Base-by-base conservation (phyloP, 2,113 vertebrate species). In the Megaleporinus macrocephalus region DNA sequence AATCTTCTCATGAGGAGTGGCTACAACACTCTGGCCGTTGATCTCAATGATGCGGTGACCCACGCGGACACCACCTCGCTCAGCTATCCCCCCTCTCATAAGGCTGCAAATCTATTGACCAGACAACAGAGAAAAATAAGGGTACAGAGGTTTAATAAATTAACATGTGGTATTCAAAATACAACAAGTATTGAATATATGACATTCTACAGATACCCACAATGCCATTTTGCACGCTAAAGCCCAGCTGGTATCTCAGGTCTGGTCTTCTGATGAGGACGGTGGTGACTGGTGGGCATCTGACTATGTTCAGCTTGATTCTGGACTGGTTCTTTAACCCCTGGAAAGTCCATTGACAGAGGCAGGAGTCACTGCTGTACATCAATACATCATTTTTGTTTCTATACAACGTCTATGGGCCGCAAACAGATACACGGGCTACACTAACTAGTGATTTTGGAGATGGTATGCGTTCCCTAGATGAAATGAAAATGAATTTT, bases 41-140 rank as follows among this genome's bases (percentile, higher is more conserved):
- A 99, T 99, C 86, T 99, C 98, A 69, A 99, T 99, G 87, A 99
- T 99, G 33, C 96, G 95, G 88, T 99, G 98, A 49, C 98, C 98
- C 0, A 99, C 98, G n/a, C 98, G 94, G 63, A 99, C 96, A 0
- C 98, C 98, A 0, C 98, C 98, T 59, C 98, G 89, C 83, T 99
- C 98, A 0, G 98, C 98, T 57, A 99, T 99, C 4, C 98, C 97
- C 1, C 98, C 98, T 83, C 98, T 93, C 97, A 99, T 98, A 86
- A 99, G 97, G 92, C 98, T 99, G 87, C 97, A 99, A 88, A 99
- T 98, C 98, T 99, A 86, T 11, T 22, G 13, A 16, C 7, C 18
- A 22, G 36, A 49, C 15, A 47, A 62, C n/a, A 69, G 16, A 20
- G 20, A 1, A 29, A 29, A 78, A 59, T n/a, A 83, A 20, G 24